Evolutionary conservation across 2,113 vertebrate species (phyloP).

Genomic region (Gorsachius goisagi): DNA sequence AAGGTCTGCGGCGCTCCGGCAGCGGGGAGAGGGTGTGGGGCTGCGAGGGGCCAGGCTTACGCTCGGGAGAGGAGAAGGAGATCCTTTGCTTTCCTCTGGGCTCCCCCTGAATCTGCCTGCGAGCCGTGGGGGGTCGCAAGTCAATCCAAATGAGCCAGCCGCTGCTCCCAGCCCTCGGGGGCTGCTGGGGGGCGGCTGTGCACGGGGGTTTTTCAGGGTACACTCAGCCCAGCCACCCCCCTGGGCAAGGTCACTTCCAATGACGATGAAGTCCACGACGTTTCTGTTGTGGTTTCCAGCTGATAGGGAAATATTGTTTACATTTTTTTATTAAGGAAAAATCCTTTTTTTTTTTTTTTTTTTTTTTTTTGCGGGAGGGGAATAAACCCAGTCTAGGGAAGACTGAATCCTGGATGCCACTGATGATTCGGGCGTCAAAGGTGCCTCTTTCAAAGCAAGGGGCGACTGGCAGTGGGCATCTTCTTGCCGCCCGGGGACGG

Average conservation of each 20-base stretch:
- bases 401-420: neutral
- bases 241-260: conserved; percentile 44
- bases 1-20: neutral
- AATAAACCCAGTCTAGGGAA: neutral
- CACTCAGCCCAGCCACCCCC: conserved; percentile 36
- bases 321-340: conserved; percentile 18
- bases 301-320: conserved; percentile 54
- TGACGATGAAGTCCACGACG: neutral
- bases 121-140: neutral
- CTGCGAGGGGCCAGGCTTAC: neutral
- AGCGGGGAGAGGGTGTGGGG: neutral
- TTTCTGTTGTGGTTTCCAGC: conserved; percentile 14
- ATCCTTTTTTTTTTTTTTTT: neutral
- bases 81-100: neutral
- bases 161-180: neutral
- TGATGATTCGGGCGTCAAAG: rapidly evolving
- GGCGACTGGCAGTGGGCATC: neutral
- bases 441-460: neutral
- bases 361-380: neutral
- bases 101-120: neutral
- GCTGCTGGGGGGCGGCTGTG: neutral
- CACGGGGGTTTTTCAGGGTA: conserved; percentile 53
- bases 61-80: neutral
- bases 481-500: neutral
- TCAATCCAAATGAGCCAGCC: conserved; percentile 26